Evolutionary conservation across 2,113 vertebrate species (phyloP).

Genomic region (Centropus unirufus): DNA sequence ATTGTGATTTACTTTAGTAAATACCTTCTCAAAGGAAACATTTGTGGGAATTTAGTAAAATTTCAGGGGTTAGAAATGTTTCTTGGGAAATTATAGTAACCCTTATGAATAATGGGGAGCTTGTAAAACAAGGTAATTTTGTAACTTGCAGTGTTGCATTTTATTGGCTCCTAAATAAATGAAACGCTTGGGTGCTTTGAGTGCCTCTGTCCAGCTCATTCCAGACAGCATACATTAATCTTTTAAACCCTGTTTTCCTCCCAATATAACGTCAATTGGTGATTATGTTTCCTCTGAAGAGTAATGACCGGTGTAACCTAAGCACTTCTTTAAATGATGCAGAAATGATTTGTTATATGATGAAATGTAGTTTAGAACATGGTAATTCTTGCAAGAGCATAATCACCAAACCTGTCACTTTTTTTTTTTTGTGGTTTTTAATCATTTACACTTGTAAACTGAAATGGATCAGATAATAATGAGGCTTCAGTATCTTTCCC

Average conservation of each 20-base stretch:
- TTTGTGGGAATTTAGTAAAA: background rate
- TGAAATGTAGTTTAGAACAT: background rate
- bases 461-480: background rate
- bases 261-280: background rate
- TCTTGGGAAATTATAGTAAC: background rate
- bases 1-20: background rate
- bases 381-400: background rate
- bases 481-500: background rate
- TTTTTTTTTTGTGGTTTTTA: background rate
- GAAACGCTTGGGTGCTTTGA: rapidly evolving
- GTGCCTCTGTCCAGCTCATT: background rate
- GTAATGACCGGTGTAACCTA: background rate
- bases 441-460: background rate
- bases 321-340: background rate
- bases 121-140: background rate
- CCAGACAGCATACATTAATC: rapidly evolving
- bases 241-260: background rate
- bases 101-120: background rate
- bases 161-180: background rate
- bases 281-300: background rate
- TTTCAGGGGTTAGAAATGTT: background rate
- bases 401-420: background rate
- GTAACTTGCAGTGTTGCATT: background rate
- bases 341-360: background rate
- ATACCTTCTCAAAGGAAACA: background rate